Conservation (phyloP, 92 coral and sea anemone genomes). For the Siderastrea siderea region DNA sequence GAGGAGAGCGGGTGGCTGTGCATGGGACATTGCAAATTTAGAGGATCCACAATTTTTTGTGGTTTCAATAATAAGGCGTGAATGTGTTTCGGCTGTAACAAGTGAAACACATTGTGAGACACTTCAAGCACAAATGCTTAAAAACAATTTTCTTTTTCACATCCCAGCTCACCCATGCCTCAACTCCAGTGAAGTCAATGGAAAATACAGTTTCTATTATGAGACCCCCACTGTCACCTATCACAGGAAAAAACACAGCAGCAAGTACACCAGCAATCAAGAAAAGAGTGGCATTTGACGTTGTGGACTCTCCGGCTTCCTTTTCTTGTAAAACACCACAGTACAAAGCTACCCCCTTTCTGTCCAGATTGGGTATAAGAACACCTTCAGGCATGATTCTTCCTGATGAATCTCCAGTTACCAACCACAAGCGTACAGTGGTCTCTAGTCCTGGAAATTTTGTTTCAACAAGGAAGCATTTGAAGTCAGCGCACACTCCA, state of each 20-base stretch:
- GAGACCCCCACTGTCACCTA: constrained; percentile 17
- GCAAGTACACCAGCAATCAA: constrained; percentile 22
- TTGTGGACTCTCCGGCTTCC: constrained; percentile 24
- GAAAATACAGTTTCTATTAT: not conserved
- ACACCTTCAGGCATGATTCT: constrained; percentile 36
- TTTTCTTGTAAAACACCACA: not conserved
- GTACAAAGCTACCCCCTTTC: constrained; percentile 12
- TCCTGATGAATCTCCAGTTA: not conserved
- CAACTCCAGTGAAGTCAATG: constrained; percentile 19
- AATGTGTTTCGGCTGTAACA: no score
- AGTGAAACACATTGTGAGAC: not conserved
- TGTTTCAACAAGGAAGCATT: constrained; percentile 4
- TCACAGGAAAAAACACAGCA: constrained; percentile 2
- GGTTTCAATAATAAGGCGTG: no score
- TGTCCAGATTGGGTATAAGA: not conserved
- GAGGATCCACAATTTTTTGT: no score
- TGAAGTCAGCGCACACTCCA: constrained; percentile 17
- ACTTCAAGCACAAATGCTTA: not conserved
- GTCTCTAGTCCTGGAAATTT: not conserved
- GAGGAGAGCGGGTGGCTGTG: no score
- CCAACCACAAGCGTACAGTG: not conserved
- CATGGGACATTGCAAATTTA: no score
- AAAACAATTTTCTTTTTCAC: not conserved
- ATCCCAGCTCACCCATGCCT: not conserved
- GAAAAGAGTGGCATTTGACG: constrained; percentile 34